A percentile compares a stretch with the other conserved stretches of the same genome.
Evolutionary conservation across 2,797 vertebrate genomes (phyloP).

Genomic region (Bradypodion ventrale): DNA sequence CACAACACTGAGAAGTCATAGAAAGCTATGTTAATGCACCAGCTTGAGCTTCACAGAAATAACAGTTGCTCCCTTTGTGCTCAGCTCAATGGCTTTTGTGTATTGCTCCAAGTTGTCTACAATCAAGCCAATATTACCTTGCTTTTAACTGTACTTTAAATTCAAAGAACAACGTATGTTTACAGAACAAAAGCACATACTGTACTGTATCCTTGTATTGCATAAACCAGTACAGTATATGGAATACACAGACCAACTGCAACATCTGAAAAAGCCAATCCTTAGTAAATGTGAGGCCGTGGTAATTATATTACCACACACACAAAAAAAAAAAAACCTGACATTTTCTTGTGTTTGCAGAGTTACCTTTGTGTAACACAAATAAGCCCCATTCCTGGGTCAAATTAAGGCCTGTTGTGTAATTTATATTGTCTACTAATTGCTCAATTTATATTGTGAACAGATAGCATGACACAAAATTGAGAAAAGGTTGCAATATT

Average conservation of each 20-base stretch:
- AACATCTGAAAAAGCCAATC: not conserved
- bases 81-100: slow-evolving; percentile 41
- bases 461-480: not conserved
- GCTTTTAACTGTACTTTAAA: slow-evolving; percentile 27
- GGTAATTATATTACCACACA: not conserved
- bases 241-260: not conserved
- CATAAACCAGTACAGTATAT: not conserved
- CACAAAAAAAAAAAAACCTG: not conserved
- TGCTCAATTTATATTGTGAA: not conserved
- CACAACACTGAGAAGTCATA: slow-evolving; percentile 68
- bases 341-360: not conserved
- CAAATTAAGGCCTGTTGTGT: not conserved
- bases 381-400: not conserved
- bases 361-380: not conserved
- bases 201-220: slow-evolving; percentile 11
- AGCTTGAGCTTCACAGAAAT: slow-evolving; percentile 56
- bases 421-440: not conserved
- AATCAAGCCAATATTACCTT: slow-evolving; percentile 50
- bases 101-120: slow-evolving; percentile 40
- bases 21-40: slow-evolving; percentile 60
- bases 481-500: not conserved
- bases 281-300: not conserved
- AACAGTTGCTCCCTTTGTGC: slow-evolving; percentile 57
- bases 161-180: slow-evolving; percentile 23
- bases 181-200: slow-evolving; percentile 23